A percentile compares a stretch with the other conserved stretches of the same genome.
Conservation (phyloP, 1,140 invertebrate genomes). For the Lerema accius region DNA sequence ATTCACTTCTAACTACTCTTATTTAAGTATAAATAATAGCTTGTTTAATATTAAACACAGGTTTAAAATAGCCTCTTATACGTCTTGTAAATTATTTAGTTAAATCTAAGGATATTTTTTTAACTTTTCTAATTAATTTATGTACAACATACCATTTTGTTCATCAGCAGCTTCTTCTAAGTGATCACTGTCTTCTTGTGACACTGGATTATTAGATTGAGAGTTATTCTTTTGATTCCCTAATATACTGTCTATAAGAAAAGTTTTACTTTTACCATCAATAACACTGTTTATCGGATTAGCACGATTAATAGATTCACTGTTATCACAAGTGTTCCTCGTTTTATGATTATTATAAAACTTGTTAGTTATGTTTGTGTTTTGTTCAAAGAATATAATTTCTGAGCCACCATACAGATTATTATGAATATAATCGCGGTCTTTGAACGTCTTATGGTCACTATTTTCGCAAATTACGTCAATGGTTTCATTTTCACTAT, state of each 20-base stretch:
- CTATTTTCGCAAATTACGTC: constrained; percentile 77
- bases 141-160: constrained; percentile 60
- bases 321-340: constrained; percentile 45
- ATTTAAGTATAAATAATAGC: background rate
- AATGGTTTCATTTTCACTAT: constrained; percentile 78
- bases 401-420: constrained; percentile 40
- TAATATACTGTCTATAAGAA: constrained; percentile 77
- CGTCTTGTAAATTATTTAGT: no score
- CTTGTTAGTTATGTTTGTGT: constrained; percentile 43
- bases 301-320: constrained; percentile 41
- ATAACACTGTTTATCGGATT: constrained; percentile 48
- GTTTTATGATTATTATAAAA: constrained; percentile 36
- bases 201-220: constrained; percentile 32
- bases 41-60: no score
- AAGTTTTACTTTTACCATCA: constrained; percentile 67
- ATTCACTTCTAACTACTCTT: no score
- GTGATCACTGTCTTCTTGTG: constrained; percentile 45
- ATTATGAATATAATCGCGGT: constrained; percentile 1
- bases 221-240: constrained; percentile 59
- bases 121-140: no score
- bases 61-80: no score
- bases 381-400: constrained; percentile 48
- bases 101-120: no score
- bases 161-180: constrained; percentile 69
- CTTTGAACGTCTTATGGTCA: constrained; percentile 40